Base-by-base conservation (phyloP, 1,140 invertebrate genomes). In the Brachionus angularis region DNA sequence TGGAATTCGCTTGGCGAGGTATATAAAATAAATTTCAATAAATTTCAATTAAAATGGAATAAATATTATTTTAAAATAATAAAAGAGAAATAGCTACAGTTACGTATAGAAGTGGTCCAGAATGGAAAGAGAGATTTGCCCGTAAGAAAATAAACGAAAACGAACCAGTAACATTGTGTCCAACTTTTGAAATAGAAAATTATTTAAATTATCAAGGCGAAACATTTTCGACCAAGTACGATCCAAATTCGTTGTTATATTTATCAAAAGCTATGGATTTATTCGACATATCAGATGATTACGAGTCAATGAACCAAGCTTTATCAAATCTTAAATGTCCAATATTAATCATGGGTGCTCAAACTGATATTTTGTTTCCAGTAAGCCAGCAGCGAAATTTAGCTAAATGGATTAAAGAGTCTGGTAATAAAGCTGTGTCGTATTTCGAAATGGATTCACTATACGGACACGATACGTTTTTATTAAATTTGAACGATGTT, bases 191-290 rank as follows among this genome's bases (percentile, higher is more conserved):
- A 14, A 81, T 82, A n/a, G 80, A 82, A 55, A 79, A 75, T 67
- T 82, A 82, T 74, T 72, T 81, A 8, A 79, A 81, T 36, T 74
- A 81, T 53, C 80, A 82, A 69, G 80, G 80, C n/a, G 78, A 81
- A 61, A 75, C 53, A 14, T 79, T 79, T 74, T 77, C 77, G 42
- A 79, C 76, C 3, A 81, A 79, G 71, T 80, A 76, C 73, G 80
- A 82, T 70, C 80, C 80, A 3, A 82, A 82, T 73, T 80, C 80
- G 36, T 73, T 82, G 0, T 74, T 82, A 1, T 81, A 81, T 71
- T 79, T 81, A 4, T 81, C 80, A 7, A 82, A 82, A 79, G 80
- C 80, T 1, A 82, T 82, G 80, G 80, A 82, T 71, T 72, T 82
- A 70, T 82, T 80, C 77, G 78, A 81, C 71, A 74, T 81, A 27